Evolutionary conservation across 2,113 vertebrate genomes (phyloP).

Genomic region (Cryptomyrus ogoouensis): DNA sequence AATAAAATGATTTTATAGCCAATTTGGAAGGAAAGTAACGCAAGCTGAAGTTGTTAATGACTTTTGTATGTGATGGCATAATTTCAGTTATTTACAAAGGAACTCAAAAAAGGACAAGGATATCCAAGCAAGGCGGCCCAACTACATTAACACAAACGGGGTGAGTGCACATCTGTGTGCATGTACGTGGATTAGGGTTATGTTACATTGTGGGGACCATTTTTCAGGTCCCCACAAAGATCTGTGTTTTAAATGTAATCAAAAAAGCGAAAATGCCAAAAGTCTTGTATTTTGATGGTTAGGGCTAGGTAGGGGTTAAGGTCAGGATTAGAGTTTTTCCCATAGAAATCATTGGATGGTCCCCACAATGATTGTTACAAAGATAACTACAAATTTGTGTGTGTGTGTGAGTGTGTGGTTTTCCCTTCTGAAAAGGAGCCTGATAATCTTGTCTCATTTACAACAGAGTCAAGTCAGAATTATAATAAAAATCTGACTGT

Average conservation of each 20-base stretch:
- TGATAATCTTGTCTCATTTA: neutral
- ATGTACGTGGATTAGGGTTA: neutral
- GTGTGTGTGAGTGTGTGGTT: neutral
- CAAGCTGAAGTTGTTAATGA: neutral
- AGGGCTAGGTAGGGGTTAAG: too few relatives aligned
- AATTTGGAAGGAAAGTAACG: neutral
- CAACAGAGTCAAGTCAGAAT: neutral
- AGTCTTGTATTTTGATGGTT: too few relatives aligned
- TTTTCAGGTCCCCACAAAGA: too few relatives aligned
- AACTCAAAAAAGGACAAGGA: neutral
- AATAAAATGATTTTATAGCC: neutral
- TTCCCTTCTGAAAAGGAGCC: neutral
- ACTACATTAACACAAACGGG: neutral
- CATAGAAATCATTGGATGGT: neutral
- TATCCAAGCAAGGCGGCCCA: neutral
- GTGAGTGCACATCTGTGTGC: neutral
- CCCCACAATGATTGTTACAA: neutral
- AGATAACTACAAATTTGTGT: neutral
- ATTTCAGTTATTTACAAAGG: neutral
- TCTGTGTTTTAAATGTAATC: too few relatives aligned
- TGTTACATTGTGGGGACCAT: too few relatives aligned
- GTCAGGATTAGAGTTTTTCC: too few relatives aligned
- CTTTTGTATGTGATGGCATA: neutral
- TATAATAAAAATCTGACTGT: neutral
- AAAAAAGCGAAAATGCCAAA: too few relatives aligned